Percentiles rank a stretch among this genome's conserved stretches.
Evolutionary conservation across 2,113 vertebrate genomes (phyloP).

Genomic region (Psittacula cyanocephala): DNA sequence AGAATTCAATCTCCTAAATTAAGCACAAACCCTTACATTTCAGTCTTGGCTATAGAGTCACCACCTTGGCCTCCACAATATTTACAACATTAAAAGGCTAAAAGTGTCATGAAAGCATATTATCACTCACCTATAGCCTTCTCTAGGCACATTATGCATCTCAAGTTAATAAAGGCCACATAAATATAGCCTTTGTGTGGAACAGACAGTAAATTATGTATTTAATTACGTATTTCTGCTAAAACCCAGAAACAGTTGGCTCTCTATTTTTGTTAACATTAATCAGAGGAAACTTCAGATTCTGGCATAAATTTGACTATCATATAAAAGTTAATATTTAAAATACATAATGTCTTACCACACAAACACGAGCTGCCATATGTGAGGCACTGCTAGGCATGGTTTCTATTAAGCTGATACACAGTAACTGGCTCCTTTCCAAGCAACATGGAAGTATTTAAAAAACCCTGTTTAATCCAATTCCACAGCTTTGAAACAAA

Average conservation of each 20-base stretch:
- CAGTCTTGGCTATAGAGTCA: not conserved
- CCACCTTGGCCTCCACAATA: not conserved
- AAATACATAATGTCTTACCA: constrained; percentile 40
- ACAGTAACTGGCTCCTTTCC: constrained; percentile 52
- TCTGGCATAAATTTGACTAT: constrained; percentile 55
- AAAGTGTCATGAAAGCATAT: not conserved
- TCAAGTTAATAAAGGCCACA: constrained; percentile 1
- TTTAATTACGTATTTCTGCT: constrained; percentile 27
- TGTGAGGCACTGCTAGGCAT: constrained; percentile 29
- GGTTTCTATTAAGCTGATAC: constrained; percentile 52
- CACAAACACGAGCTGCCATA: constrained; percentile 40
- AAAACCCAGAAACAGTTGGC: constrained; percentile 29
- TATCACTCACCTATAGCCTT: constrained; percentile 32
- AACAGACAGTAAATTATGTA: constrained; percentile 50
- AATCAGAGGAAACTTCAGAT: constrained; percentile 61
- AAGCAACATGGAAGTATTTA: constrained; percentile 49
- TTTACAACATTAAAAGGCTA: constrained; percentile 12
- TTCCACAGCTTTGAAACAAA: constrained; percentile 61
- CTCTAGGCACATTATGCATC: not conserved
- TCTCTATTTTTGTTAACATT: constrained; percentile 44
- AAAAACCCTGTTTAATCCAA: constrained; percentile 49
- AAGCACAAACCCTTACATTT: not conserved
- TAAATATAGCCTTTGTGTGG: constrained; percentile 1
- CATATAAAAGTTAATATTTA: constrained; percentile 45
- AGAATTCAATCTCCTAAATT: not conserved